Conservation (phyloP, 2,113 vertebrate species). For the Butorides virescens region DNA sequence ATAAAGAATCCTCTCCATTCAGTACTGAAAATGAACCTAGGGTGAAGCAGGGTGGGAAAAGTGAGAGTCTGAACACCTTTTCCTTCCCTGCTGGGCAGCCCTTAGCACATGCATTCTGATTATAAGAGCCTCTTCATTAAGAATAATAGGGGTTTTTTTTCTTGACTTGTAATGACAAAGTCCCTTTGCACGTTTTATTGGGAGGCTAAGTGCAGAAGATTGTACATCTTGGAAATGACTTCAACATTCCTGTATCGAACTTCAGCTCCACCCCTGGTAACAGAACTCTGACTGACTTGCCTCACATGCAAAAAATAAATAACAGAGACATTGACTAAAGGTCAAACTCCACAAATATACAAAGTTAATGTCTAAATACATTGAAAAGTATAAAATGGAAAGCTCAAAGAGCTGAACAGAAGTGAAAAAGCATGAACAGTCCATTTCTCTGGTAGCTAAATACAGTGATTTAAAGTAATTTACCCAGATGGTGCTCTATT, state of each 20-base stretch:
- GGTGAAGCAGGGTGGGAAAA: not conserved
- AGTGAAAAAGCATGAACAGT: not conserved
- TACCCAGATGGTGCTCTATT: not conserved
- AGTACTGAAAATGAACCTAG: not conserved
- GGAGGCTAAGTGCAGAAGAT: not conserved
- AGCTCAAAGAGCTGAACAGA: not conserved
- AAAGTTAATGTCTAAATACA: not conserved
- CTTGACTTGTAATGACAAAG: not conserved
- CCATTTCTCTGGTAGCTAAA: not conserved
- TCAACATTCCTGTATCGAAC: not conserved
- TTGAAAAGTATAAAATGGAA: not conserved
- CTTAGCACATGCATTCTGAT: fast-evolving
- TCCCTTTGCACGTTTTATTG: not conserved
- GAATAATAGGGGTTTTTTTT: not conserved
- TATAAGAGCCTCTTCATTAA: not conserved
- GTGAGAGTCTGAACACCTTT: not conserved
- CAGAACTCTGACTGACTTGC: not conserved
- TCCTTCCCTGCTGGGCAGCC: not conserved
- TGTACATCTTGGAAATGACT: not conserved
- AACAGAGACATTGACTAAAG: not conserved
- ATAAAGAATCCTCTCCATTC: not conserved
- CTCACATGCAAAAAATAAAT: not conserved
- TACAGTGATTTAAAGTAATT: not conserved
- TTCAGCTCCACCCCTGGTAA: not conserved
- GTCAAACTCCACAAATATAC: not conserved